Conservation (phyloP, 2,113 vertebrate species). For the Ceyx margarethae region DNA sequence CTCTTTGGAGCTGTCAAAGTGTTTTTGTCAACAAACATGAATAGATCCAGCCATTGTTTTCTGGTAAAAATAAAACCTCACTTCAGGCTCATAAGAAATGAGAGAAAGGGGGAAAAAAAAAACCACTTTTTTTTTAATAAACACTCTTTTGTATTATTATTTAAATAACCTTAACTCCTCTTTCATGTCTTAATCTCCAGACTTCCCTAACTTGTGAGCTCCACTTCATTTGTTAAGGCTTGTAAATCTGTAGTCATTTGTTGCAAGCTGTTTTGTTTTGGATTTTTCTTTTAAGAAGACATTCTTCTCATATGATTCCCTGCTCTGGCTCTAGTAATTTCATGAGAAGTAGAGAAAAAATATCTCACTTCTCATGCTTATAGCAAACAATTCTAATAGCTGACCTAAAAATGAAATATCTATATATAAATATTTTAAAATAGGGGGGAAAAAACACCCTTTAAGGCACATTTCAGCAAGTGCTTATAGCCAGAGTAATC, state of each 20-base stretch:
- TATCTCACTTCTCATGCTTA: neutral
- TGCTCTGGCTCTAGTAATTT: neutral
- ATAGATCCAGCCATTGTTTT: neutral
- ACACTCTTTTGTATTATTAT: neutral
- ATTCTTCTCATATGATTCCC: neutral
- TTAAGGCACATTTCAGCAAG: neutral
- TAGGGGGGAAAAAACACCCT: neutral
- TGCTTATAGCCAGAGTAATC: neutral
- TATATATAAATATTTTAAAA: neutral
- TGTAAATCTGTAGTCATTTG: neutral
- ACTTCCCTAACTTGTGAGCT: neutral
- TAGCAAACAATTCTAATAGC: neutral
- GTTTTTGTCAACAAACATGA: conserved; percentile 49
- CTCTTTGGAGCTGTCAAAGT: conserved; percentile 20
- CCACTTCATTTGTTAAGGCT: neutral
- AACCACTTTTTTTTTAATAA: neutral
- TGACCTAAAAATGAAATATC: neutral
- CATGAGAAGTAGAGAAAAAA: neutral
- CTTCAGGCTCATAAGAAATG: neutral
- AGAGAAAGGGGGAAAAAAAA: neutral
- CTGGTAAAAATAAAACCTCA: conserved; percentile 20
- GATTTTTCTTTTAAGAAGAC: neutral
- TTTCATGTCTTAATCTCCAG: neutral
- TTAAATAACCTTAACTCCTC: neutral
- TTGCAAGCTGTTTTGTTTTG: neutral